phyloP scores from a whole-genome alignment of 2,888 invertebrate genomes.

The Cephus pygmeus region DNA sequence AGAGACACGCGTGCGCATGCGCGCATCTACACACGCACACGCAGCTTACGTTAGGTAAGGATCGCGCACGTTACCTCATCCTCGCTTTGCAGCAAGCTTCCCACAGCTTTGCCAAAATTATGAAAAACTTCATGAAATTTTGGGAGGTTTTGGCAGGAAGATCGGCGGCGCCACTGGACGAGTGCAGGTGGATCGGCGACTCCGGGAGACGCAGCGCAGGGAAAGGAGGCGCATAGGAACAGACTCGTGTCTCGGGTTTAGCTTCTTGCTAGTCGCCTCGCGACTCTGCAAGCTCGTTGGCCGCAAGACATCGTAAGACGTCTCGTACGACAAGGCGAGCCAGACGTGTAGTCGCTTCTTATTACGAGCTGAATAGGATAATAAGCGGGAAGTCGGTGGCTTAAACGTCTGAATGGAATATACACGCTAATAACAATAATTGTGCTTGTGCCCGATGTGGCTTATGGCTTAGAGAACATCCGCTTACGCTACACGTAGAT shows the following conservation, averaged over 20 bases:
- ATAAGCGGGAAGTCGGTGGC: conserved; percentile 42
- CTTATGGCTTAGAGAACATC: not conserved
- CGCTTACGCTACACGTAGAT: not conserved
- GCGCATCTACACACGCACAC: not conserved
- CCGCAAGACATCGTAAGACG: conserved; percentile 46
- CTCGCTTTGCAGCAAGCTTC: not conserved
- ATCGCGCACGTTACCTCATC: not conserved
- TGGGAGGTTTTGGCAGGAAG: no score
- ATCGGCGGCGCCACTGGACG: no score
- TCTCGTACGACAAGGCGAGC: conserved; percentile 43
- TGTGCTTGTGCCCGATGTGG: conserved; percentile 40
- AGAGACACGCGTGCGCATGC: not conserved
- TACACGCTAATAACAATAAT: conserved; percentile 49
- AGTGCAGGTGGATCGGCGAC: no score
- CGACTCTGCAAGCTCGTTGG: not conserved
- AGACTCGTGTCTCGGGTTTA: not conserved
- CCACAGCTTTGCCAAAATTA: not conserved
- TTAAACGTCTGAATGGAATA: conserved; percentile 46
- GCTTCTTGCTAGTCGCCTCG: not conserved
- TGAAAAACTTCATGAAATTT: not conserved
- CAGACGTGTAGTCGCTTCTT: conserved; percentile 28
- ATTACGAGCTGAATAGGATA: conserved; percentile 62
- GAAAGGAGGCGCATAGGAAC: no score
- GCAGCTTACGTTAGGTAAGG: not conserved
- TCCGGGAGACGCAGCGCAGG: no score